Percentiles rank a stretch among this genome's conserved stretches.
Conservation (phyloP, 2,797 vertebrate species). For the Austrolebias charrua region DNA sequence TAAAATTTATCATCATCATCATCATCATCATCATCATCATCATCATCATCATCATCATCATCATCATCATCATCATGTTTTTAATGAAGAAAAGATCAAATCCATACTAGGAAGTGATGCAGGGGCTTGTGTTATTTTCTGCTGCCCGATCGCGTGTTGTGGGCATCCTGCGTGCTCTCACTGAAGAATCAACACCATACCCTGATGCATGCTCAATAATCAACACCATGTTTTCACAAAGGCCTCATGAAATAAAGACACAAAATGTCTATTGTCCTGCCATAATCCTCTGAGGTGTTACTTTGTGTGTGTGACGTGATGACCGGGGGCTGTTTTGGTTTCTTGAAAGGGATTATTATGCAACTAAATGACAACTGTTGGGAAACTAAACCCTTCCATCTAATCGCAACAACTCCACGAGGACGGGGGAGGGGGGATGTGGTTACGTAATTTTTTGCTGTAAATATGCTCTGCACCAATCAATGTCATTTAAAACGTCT, state of each 20-base stretch:
- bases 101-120: not conserved
- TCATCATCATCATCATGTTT: too few relatives aligned
- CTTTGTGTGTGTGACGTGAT: slow-evolving; percentile 51
- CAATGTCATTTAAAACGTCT: slow-evolving; percentile 13
- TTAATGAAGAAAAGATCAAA: not conserved
- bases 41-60: too few relatives aligned
- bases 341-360: slow-evolving; percentile 49
- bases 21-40: too few relatives aligned
- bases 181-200: slow-evolving; percentile 21
- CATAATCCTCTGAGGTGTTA: slow-evolving; percentile 45
- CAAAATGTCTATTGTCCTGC: slow-evolving; percentile 33
- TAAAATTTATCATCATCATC: too few relatives aligned
- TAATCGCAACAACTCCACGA: slow-evolving; percentile 31
- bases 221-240: slow-evolving; percentile 24
- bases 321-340: slow-evolving; percentile 35
- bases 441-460: slow-evolving; percentile 39
- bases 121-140: slow-evolving; percentile 41
- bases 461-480: not conserved
- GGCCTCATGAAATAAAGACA: slow-evolving; percentile 38
- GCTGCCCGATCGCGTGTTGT: slow-evolving; percentile 42
- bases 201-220: too few relatives aligned
- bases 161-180: slow-evolving; percentile 17
- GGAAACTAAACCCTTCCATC: slow-evolving; percentile 55
- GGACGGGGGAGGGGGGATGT: slow-evolving; percentile 45
- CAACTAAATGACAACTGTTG: slow-evolving; percentile 29